These are phyloP conservation scores for Conus canariensis DNA, from an alignment of 2,888 invertebrate species.

Conservation along the genomic window DNA sequence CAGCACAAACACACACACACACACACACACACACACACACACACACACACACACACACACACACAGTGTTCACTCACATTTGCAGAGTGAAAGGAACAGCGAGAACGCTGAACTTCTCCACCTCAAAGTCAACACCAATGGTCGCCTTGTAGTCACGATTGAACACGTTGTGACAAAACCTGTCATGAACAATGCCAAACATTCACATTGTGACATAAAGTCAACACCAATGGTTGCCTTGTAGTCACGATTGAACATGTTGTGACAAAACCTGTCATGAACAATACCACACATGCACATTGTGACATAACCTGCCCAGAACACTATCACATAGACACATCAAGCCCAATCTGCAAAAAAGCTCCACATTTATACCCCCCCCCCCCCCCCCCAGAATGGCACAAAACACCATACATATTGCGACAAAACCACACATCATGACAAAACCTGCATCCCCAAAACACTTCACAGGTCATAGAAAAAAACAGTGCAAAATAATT, in stretches of 20 bases:
- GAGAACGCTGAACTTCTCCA: constrained; percentile 87
- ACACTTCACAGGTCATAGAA: neutral
- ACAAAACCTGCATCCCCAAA: neutral
- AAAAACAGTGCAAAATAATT: neutral
- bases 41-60: constrained; percentile 30
- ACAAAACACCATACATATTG: too few relatives aligned
- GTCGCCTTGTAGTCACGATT: constrained; percentile 89
- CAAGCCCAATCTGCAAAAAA: neutral
- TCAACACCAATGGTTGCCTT: constrained; percentile 92
- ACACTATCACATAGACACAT: neutral
- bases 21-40: constrained; percentile 27
- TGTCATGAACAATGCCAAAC: constrained; percentile 65
- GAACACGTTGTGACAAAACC: constrained; percentile 86
- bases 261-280: constrained; percentile 84
- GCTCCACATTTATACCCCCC: neutral
- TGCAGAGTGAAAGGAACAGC: constrained; percentile 86
- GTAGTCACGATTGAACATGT: constrained; percentile 86
- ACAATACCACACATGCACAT: neutral
- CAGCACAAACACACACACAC: neutral
- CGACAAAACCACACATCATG: too few relatives aligned
- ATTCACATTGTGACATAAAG: constrained; percentile 80
- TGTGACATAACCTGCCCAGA: neutral
- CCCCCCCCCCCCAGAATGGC: too few relatives aligned
- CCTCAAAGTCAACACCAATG: constrained; percentile 91
- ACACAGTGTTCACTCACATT: constrained; percentile 80